phyloP scores from a whole-genome alignment of 2,797 vertebrate genomes.

The Champsocephalus gunnari region DNA sequence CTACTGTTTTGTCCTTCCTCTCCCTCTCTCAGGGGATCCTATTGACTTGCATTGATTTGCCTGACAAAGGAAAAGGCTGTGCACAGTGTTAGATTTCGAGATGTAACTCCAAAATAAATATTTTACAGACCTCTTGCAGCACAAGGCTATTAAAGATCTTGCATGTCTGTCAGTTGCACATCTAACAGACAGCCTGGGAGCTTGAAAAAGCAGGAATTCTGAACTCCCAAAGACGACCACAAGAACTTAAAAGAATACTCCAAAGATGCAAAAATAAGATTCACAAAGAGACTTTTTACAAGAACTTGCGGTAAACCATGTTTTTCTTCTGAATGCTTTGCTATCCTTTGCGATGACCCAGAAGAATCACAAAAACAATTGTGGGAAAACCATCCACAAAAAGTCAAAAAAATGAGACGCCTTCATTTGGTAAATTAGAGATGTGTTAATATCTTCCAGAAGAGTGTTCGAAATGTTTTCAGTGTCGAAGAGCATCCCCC shows the following conservation, averaged over 20 bases:
- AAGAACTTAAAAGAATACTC: constrained; percentile 48
- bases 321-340: constrained; percentile 34
- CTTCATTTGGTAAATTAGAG: constrained; percentile 23
- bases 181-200: constrained; percentile 16
- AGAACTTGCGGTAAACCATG: constrained; percentile 39
- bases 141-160: constrained; percentile 31
- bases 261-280: constrained; percentile 43
- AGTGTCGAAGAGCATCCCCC: constrained; percentile 26
- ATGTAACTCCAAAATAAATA: constrained; percentile 67
- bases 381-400: constrained; percentile 27
- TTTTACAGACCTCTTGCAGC: constrained; percentile 47
- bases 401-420: constrained; percentile 17
- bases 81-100: constrained; percentile 72
- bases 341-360: constrained; percentile 30
- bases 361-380: constrained; percentile 36
- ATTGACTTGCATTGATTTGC: constrained; percentile 83
- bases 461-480: constrained; percentile 19
- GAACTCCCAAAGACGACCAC: constrained; percentile 35
- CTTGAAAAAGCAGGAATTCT: constrained; percentile 38
- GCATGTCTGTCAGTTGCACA: constrained; percentile 9
- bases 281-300: constrained; percentile 14
- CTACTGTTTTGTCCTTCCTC: constrained; percentile 71
- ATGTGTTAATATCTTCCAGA: constrained; percentile 4
- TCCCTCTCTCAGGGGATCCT: constrained; percentile 71
- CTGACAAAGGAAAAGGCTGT: constrained; percentile 76